Evolutionary conservation across 2,113 vertebrate genomes (phyloP).

Genomic region (Bubalus kerabau): DNA sequence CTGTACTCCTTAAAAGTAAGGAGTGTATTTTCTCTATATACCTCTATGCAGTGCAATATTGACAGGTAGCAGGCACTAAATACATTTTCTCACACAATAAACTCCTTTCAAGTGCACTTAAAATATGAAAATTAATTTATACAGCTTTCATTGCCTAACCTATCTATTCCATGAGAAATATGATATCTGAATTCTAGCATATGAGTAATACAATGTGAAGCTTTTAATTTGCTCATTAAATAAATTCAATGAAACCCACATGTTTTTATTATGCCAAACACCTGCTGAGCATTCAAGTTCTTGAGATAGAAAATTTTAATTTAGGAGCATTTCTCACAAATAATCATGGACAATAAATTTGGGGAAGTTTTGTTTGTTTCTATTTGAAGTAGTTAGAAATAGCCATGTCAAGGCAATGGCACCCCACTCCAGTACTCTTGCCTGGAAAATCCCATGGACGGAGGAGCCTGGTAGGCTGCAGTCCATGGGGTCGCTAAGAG

Average conservation of each 20-base stretch:
- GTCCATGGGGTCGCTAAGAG: too few relatives aligned
- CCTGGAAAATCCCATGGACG: too few relatives aligned
- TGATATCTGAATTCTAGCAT: not conserved
- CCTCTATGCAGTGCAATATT: too few relatives aligned
- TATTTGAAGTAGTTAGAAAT: not conserved
- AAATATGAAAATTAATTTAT: not conserved
- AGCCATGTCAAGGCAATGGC: too few relatives aligned
- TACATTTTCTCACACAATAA: not conserved
- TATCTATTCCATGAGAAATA: not conserved
- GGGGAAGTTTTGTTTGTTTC: not conserved
- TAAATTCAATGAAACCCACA: not conserved
- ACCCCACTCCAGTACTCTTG: too few relatives aligned
- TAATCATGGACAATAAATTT: not conserved
- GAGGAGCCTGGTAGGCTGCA: too few relatives aligned
- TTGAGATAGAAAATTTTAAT: not conserved
- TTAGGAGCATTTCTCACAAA: not conserved
- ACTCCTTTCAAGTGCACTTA: not conserved
- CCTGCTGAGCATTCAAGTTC: not conserved
- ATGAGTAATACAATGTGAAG: not conserved
- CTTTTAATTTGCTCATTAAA: not conserved
- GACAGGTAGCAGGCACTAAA: not conserved
- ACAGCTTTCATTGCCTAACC: not conserved
- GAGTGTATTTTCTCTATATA: not conserved
- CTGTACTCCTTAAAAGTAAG: not conserved
- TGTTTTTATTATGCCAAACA: not conserved